Evolutionary conservation across 2,888 invertebrate species (phyloP), one percentile per base, ranked within the genome.

Genomic region (Sericinus montela): DNA sequence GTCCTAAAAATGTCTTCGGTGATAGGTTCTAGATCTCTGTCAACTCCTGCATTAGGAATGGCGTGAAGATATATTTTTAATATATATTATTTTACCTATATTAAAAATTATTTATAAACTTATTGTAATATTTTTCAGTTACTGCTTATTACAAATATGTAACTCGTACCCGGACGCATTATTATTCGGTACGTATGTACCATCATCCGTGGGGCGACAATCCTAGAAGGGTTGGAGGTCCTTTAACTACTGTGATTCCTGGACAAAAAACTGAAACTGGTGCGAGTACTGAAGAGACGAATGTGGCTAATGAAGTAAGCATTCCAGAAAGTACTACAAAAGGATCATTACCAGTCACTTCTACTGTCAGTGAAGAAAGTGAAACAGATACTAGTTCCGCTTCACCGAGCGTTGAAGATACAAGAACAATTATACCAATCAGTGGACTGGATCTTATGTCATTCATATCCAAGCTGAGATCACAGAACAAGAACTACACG

Each of bases 381-480:
- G 30, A 30, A 11, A 13, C 32, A 7, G 10, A 32, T 11, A 32
- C 11, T 4, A 32, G n/a, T 11, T 5, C 32, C 11, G 32, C 11
- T 32, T 32, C 32, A 6, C 4, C 32, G 13, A 11, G 0, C 11
- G 11, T 11, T 32, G 32, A 32, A 11, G 32, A 32, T 32, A 1
- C 16, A 4, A 36, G 16, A 36, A 16, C 36, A 14, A n/a, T 36
- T 14, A 36, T 36, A 36, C 36, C 36, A 15, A 36, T 36, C 10
- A 36, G 36, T 36, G 36, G 36, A 16, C 15, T 36, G 15, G 36
- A 36, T 36, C 36, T 36, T 36, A 15, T 36, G 16, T 36, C 36
- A 10, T 36, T 36, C n/a, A 2, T 36, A 19, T 36, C 36, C 1
- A 36, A 36, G 16, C 16, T 36, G 36, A 36, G 36, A 36, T 15